A percentile compares a stretch with the other conserved stretches of the same genome.
These are phyloP conservation scores for Drosophila kurseongensis DNA, from an alignment of 1,140 invertebrate species.

Conservation along the genomic window DNA sequence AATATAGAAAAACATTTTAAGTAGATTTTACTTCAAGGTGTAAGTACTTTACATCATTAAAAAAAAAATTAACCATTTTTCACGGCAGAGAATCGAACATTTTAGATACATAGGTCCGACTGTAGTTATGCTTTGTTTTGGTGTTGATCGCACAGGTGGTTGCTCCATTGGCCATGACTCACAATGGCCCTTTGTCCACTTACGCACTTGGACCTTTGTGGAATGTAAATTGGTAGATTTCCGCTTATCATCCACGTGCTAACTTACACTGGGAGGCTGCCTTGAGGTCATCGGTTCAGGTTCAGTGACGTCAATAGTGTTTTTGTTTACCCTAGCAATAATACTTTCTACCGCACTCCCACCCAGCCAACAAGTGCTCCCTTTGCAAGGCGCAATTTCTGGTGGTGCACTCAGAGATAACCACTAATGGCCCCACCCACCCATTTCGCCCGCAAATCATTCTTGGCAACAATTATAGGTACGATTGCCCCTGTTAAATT, in stretches of 20 bases:
- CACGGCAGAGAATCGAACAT: neutral
- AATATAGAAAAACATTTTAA: too few species aligned
- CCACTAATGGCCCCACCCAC: constrained; percentile 25
- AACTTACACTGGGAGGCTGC: constrained; percentile 15
- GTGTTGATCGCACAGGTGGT: constrained; percentile 55
- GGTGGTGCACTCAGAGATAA: constrained; percentile 47
- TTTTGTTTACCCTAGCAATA: constrained; percentile 26
- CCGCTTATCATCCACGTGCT: constrained; percentile 25
- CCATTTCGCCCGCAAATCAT: constrained; percentile 24
- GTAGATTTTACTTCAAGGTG: too few species aligned
- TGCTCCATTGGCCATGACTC: constrained; percentile 41
- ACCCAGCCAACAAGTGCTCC: constrained; percentile 10
- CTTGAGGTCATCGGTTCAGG: constrained; percentile 11
- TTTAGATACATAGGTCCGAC: neutral
- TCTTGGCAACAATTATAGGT: constrained; percentile 78
- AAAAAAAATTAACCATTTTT: too few species aligned
- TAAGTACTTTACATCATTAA: too few species aligned
- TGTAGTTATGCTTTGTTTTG: constrained; percentile 37
- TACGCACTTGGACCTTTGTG: constrained; percentile 14
- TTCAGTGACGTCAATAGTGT: constrained; percentile 32
- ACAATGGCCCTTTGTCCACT: constrained; percentile 37
- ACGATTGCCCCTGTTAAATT: constrained; percentile 51
- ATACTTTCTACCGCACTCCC: constrained; percentile 12
- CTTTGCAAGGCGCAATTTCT: constrained; percentile 23
- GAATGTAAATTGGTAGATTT: constrained; percentile 13